Base-by-base conservation (phyloP, 2,797 vertebrate species). In the Paramormyrops hopkinsi region DNA sequence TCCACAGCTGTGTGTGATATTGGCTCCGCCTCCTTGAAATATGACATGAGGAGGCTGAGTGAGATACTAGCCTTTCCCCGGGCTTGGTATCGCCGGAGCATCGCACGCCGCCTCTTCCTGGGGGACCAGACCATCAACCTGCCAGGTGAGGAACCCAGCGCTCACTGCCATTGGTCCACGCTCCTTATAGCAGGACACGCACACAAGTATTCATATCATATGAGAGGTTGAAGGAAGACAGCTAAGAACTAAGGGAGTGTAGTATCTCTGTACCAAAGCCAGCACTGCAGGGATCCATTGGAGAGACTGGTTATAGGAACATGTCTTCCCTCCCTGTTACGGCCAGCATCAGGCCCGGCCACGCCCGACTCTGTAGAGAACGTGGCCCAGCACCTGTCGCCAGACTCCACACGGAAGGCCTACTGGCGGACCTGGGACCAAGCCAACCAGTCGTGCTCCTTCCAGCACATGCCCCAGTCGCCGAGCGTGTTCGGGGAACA, bases 91-190 rank as follows among this genome's bases (percentile, higher is more conserved):
- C 96, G 99, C 9, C 96, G 99, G 56, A 99, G 99, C 91, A 99
- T 99, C 76, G 99, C 99, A 91, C 95, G 99, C 12, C 96, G 99
- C 86, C 97, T 99, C 22, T 99, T 99, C 92, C 95, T 99, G 22
- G 99, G 99, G 88, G 99, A 99, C 94, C 99, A 99, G 91, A 99
- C 98, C 51, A 99, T 99, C 93, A 99, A 98, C 93, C 94, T 98
- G 89, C 98, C 98, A 94, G 96, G 98, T 99, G 94, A 94, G 93
- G 87, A 50, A 41, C 84, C n/a, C 22, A 41, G 22, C 46, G 1
- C 46, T 84, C 44, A 22, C 82, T 51, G 46, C 82, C 82, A 84
- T 29, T 22, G 82, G 44, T 17, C 44, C 22, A 22, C 2, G 3
- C 25, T 46, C 37, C 73, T 37, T 22, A 84, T 25, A 3, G n/a